Evolutionary conservation across 1,140 invertebrate genomes (phyloP), one percentile per base, ranked within the genome.

Genomic region (Triops cancriformis): DNA sequence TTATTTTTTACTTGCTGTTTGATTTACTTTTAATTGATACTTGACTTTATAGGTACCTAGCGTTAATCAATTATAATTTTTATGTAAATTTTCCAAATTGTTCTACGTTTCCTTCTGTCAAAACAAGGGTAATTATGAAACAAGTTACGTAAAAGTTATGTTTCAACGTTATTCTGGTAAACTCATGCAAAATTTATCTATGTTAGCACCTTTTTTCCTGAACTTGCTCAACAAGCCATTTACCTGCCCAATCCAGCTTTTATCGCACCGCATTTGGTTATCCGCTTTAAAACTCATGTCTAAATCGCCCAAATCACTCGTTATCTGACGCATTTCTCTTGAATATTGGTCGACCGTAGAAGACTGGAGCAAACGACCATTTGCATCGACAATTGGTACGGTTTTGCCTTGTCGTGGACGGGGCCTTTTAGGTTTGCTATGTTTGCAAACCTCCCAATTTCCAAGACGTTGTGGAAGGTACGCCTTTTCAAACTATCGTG

Each of bases 401-500:
- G 77, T 78, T 23, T 23, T 31, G 23, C 77, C 77, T 11, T 73
- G 41, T 1, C 77, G 77, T 14, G 73, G 27, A 9, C 42, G 26
- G 0, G 77, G 77, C 18, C 73, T 37, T 12, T 78, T 73, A 18
- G 51, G 18, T 64, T 74, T 73, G 77, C 26, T 74, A 78, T 14
- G 27, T 73, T 74, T 78, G 73, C 18, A 73, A 14, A 45, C 72
- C 51, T 78, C 72, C 77, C 77, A 78, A 41, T 78, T 78, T 12
- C 77, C 77, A 6, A 78, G 73, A 26, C 77, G 77, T 18, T 74
- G 72, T 26, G 77, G 72, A 45, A 37, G 41, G 26, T 78, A 78
- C 23, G 77, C 77, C 73, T 78, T 73, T 45, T 78, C 77, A 74
- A 78, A 78, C 77, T 78, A 73, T 37, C 45, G 72, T 75, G n/a